Conservation (phyloP, 2,888 invertebrate species). For the Leptopilina drosophilae region DNA sequence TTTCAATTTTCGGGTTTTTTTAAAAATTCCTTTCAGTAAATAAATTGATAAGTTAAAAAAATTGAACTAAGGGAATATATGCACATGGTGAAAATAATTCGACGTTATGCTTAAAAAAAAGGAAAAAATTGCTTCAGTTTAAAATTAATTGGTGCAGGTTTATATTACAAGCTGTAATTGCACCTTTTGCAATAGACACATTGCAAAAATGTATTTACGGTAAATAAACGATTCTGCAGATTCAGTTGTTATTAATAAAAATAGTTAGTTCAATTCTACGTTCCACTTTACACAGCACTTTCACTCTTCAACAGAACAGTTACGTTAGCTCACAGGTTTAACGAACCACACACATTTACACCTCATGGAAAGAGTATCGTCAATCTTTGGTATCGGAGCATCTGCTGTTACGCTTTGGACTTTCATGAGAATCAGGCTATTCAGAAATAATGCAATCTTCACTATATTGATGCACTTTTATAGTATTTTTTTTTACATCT, state of each 20-base stretch:
- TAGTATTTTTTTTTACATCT: slow-evolving; percentile 40
- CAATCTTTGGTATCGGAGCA: slow-evolving; percentile 42
- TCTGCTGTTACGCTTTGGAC: slow-evolving; percentile 45
- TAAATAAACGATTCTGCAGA: slow-evolving; percentile 25
- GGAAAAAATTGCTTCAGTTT: background rate
- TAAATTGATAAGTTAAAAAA: too few species aligned
- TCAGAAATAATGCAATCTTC: slow-evolving; percentile 52
- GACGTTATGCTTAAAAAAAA: background rate
- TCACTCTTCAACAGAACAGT: slow-evolving; percentile 74
- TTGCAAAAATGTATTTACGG: background rate
- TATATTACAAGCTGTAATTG: background rate
- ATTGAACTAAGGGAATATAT: too few species aligned
- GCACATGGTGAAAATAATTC: background rate
- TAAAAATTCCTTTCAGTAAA: too few species aligned
- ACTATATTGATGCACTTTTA: slow-evolving; percentile 45
- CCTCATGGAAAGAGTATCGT: slow-evolving; percentile 42
- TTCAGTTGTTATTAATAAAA: slow-evolving; percentile 37
- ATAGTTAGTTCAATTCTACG: slow-evolving; percentile 45
- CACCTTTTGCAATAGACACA: slow-evolving; percentile 5
- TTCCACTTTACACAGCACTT: slow-evolving; percentile 66
- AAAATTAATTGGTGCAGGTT: background rate
- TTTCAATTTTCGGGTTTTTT: too few species aligned
- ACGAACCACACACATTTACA: slow-evolving; percentile 33
- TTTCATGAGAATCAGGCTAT: slow-evolving; percentile 54
- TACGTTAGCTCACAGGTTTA: slow-evolving; percentile 67